phyloP scores from a whole-genome alignment of 2,888 invertebrate genomes.

The Chironomus riparius region DNA sequence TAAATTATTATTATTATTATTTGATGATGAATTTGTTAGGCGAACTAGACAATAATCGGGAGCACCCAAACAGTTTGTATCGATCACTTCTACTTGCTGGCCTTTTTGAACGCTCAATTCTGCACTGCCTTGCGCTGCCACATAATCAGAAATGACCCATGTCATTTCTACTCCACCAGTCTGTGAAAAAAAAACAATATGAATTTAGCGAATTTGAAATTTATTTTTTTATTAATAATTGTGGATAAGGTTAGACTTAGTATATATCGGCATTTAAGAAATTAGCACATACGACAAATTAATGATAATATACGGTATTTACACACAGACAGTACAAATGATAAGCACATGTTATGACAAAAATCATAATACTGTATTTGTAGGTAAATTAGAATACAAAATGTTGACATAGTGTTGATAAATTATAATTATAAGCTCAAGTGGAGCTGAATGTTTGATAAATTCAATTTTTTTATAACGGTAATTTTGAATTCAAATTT shows the following conservation, averaged over 20 bases:
- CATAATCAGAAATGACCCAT: conserved; percentile 82
- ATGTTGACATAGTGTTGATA: no score
- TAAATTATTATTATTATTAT: conserved; percentile 14
- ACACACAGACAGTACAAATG: no score
- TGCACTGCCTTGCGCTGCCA: conserved; percentile 60
- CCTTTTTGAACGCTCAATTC: conserved; percentile 82
- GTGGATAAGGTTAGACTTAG: not conserved
- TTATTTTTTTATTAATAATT: not conserved
- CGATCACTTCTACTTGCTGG: conserved; percentile 88
- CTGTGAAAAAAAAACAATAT: conserved; percentile 47
- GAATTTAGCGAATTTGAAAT: not conserved
- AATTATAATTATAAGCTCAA: no score
- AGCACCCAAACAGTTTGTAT: conserved; percentile 54
- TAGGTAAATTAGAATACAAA: no score
- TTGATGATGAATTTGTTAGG: conserved; percentile 38
- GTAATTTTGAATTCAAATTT: no score
- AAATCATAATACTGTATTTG: no score
- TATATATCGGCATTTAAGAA: no score
- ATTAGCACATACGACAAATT: not conserved
- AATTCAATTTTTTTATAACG: no score
- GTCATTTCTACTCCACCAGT: conserved; percentile 76
- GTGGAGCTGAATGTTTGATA: no score
- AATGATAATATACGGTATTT: not conserved
- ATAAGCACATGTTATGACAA: no score
- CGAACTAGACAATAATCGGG: conserved; percentile 65